Conservation (phyloP, 2,113 vertebrate genomes). For the Jaculus jaculus region DNA sequence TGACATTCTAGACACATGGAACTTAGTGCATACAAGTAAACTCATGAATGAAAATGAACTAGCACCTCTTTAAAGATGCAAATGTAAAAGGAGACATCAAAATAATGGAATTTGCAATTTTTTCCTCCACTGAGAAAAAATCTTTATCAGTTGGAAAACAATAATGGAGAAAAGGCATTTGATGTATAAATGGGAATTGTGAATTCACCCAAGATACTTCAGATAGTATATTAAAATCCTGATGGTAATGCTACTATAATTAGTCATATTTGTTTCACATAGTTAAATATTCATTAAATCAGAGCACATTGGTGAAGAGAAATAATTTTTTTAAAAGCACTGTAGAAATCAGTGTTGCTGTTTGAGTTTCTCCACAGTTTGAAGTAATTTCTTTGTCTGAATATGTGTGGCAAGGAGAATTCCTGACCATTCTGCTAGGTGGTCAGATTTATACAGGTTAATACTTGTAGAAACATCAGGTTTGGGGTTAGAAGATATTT, state of each 20-base stretch:
- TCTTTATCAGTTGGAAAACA: conserved; percentile 64
- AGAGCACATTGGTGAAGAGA: conserved; percentile 9
- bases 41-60: conserved; percentile 70
- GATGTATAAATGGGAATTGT: conserved; percentile 58
- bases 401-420: background rate
- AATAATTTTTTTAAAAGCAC: conserved; percentile 42
- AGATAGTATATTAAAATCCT: conserved; percentile 66
- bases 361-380: conserved; percentile 15
- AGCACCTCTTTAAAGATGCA: conserved; percentile 73
- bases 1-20: conserved; percentile 70
- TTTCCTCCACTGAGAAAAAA: conserved; percentile 70
- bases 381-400: conserved; percentile 30
- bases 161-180: conserved; percentile 54
- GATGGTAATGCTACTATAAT: conserved; percentile 58
- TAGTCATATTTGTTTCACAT: conserved; percentile 44
- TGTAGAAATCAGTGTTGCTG: conserved; percentile 10
- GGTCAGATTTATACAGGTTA: background rate
- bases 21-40: conserved; percentile 73
- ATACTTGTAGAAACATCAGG: conserved; percentile 17
- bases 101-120: conserved; percentile 74
- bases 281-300: conserved; percentile 71
- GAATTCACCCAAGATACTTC: conserved; percentile 15
- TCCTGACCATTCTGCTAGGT: background rate
- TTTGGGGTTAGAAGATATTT: background rate
- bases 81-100: conserved; percentile 77